These are phyloP conservation scores for Ancistrus triradiatus DNA, from an alignment of 2,113 vertebrate genomes.

Conservation along the genomic window DNA sequence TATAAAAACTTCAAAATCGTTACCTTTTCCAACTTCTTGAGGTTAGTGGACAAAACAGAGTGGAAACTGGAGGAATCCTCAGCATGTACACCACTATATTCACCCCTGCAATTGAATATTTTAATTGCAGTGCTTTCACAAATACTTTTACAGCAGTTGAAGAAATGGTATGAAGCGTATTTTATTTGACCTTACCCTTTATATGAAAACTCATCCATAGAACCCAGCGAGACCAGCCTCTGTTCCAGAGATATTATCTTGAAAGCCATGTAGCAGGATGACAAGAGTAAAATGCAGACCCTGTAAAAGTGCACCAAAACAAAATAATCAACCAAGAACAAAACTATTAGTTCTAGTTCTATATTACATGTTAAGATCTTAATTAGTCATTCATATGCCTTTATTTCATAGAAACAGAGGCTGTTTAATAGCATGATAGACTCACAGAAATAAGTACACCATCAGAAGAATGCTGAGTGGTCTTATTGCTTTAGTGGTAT, in stretches of 20 bases:
- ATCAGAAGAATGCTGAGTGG: slow-evolving; percentile 76
- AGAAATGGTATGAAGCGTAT: neutral
- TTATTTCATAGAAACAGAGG: neutral
- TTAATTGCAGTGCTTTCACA: too few species aligned
- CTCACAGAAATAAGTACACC: slow-evolving; percentile 86
- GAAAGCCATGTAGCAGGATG: slow-evolving; percentile 86
- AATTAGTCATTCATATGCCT: neutral
- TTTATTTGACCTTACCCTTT: slow-evolving; percentile 69
- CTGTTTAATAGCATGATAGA: slow-evolving; percentile 35
- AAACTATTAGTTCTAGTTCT: neutral
- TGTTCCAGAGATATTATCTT: slow-evolving; percentile 84
- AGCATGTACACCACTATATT: slow-evolving; percentile 17
- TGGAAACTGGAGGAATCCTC: slow-evolving; percentile 73
- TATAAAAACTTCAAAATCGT: neutral
- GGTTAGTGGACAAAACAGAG: slow-evolving; percentile 80
- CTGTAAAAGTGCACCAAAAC: slow-evolving; percentile 57
- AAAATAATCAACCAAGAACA: neutral
- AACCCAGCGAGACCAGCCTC: slow-evolving; percentile 69
- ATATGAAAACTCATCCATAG: slow-evolving; percentile 64
- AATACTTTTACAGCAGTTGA: too few species aligned
- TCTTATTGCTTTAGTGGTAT: slow-evolving; percentile 63
- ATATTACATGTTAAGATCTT: neutral
- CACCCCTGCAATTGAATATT: slow-evolving; percentile 31
- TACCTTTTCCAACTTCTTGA: slow-evolving; percentile 90
- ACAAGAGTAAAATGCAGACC: slow-evolving; percentile 80